phyloP scores from a whole-genome alignment of 2,113 vertebrate genomes.

The Motacilla alba region DNA sequence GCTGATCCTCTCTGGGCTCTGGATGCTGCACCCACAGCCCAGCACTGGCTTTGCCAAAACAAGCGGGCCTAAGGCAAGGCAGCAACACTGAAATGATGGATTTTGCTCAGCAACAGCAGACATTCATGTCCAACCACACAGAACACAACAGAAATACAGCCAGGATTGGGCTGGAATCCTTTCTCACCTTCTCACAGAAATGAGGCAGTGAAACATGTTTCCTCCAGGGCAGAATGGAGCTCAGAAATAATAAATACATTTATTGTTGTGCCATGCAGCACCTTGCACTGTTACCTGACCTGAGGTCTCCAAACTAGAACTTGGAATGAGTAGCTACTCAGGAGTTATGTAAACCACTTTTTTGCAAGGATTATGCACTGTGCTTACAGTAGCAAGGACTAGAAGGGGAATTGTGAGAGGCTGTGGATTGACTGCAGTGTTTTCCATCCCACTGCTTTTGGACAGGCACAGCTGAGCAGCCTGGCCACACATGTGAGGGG shows the following conservation, averaged over 20 bases:
- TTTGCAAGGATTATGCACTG: not conserved
- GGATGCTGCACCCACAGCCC: not conserved
- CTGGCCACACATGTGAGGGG: not conserved
- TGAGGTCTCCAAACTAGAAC: not conserved
- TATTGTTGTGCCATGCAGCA: not conserved
- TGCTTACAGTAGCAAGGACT: not conserved
- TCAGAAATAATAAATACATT: not conserved
- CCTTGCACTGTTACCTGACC: not conserved
- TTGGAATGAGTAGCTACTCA: not conserved
- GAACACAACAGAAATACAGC: not conserved
- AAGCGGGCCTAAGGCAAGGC: not conserved
- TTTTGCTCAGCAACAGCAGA: not conserved
- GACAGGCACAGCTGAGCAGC: not conserved
- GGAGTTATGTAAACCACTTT: not conserved
- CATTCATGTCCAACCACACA: not conserved
- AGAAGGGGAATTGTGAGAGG: not conserved
- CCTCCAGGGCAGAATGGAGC: not conserved
- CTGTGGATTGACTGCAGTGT: not conserved
- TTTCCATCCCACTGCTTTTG: not conserved
- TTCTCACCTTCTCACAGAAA: not conserved
- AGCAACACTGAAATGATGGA: not conserved
- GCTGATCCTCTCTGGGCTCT: not conserved
- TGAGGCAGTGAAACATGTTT: not conserved
- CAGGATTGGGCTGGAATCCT: not conserved
- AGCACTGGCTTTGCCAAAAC: not conserved